phyloP scores from a whole-genome alignment of 2,888 invertebrate genomes.

The Epistrophe grossulariae region DNA sequence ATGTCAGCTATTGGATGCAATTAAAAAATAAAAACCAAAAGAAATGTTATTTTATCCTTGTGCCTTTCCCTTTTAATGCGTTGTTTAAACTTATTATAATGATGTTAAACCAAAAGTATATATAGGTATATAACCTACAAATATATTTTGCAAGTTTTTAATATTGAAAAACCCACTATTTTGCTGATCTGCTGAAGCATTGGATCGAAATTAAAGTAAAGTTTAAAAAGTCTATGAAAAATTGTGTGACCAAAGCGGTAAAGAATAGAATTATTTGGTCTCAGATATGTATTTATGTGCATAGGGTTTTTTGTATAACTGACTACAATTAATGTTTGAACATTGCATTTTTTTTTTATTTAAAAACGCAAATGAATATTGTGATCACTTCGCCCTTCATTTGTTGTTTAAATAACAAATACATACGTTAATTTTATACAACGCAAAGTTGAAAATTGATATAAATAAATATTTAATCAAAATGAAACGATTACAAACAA shows the following conservation, averaged over 20 bases:
- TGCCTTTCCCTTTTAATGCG: slow-evolving; percentile 49
- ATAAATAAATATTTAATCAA: neutral
- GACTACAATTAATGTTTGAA: neutral
- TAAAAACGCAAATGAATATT: no score
- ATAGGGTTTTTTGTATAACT: no score
- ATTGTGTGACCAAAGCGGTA: no score
- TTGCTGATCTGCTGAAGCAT: no score
- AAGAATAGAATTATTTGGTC: neutral
- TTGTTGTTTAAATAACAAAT: no score
- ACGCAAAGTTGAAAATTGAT: slow-evolving; percentile 1
- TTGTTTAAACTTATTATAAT: neutral
- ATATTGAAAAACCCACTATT: no score
- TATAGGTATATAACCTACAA: neutral
- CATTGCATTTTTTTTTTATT: neutral
- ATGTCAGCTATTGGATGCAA: neutral
- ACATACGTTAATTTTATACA: neutral
- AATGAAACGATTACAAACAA: neutral
- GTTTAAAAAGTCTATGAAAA: no score
- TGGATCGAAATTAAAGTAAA: no score
- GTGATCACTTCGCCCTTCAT: no score
- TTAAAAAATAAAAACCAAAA: slow-evolving; percentile 20
- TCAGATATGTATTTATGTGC: neutral
- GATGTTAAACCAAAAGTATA: no score
- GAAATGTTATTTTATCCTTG: slow-evolving; percentile 26
- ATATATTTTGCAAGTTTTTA: neutral